Evolutionary conservation across 2,797 vertebrate species (phyloP).

Genomic region (Sebastes kiyomatsui): DNA sequence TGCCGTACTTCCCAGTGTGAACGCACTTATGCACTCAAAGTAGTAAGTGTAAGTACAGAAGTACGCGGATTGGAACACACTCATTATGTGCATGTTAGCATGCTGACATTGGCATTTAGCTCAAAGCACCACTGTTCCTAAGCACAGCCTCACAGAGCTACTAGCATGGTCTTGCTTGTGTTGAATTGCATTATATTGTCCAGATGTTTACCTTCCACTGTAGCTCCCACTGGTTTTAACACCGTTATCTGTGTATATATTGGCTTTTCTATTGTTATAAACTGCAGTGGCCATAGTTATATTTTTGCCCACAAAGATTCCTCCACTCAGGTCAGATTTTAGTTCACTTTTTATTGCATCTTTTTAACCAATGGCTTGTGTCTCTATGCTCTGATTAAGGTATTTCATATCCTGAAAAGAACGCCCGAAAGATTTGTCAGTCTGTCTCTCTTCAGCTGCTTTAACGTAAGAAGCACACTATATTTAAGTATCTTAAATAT

Average conservation of each 20-base stretch:
- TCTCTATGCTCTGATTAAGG: background rate
- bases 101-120: background rate
- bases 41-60: too few species aligned
- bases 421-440: background rate
- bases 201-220: background rate
- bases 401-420: background rate
- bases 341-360: background rate
- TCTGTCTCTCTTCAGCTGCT: background rate
- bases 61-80: too few species aligned
- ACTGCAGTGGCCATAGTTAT: background rate
- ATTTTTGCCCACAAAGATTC: background rate
- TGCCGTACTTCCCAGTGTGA: too few species aligned
- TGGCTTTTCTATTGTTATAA: background rate
- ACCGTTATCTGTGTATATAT: background rate
- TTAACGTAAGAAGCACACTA: background rate
- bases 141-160: background rate
- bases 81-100: too few species aligned
- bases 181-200: background rate
- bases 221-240: background rate
- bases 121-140: background rate
- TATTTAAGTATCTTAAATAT: background rate
- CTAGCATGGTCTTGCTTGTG: background rate
- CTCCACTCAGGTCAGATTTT: background rate
- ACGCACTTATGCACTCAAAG: too few species aligned
- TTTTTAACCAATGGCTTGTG: background rate